Base-by-base conservation (phyloP, 2,888 invertebrate genomes). In the Euplexia lucipara region DNA sequence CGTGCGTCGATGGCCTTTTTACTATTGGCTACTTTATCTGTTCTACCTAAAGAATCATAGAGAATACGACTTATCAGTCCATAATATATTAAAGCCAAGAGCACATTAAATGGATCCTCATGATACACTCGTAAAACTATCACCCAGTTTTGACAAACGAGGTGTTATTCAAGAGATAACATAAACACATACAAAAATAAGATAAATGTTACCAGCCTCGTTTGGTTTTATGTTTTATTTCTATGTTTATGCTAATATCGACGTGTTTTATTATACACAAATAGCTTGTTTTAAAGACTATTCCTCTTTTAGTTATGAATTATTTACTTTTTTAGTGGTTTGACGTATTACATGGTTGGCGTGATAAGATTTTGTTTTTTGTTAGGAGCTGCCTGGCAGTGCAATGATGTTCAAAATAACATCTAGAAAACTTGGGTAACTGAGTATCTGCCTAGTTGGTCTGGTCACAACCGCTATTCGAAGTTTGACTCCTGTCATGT, bases 91-190 rank as follows among this genome's bases (percentile, higher is more conserved):
- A 45, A 52, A 67, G 20, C 6, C 60, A 47, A 30, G 20, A 45
- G 3, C 35, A 47, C 45, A 51, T 51, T 68, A 78, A 49, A 47
- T 45, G 41, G 44, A 62, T 65, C 56, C 44, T 57, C 58, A 69
- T 62, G 60, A 56, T 69, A 44, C 26, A 56, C 45, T 79, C 75
- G 62, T 76, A 69, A 75, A 79, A 2, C 71, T 70, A 41, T 79
- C 66, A 66, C 44, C 63, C 41, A 45, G 39, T 61, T 66, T 75
- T 79, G 76, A 70, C 49, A 76, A 69, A 79, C 52, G 70, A 76
- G 59, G 70, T 79, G 76, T 62, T 70, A 75, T 58, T 20, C 45
- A 12, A 52, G 20, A 60, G 39, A 58, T 52, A 54, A 68, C 52
- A 44, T 59, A 49, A 56, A 70, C 10, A 54, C 53, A 22, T 42